Base-by-base conservation (phyloP, 2,113 vertebrate species). In the Athene noctua region DNA sequence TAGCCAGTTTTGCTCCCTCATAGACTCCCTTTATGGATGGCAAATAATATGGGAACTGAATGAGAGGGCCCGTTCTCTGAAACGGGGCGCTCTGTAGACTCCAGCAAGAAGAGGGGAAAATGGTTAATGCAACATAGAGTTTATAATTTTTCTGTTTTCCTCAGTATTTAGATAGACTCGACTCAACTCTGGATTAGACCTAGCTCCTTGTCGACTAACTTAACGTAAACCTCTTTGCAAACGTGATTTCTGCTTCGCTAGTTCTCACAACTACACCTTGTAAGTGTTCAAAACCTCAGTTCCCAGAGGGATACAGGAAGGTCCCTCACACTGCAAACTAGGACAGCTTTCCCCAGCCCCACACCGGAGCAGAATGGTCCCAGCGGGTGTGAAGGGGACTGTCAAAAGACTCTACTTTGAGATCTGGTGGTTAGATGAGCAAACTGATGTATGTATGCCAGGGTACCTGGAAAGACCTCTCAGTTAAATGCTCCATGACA, bases 371-470 rank as follows among this genome's bases (percentile, higher is more conserved):
- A 85, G 46, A 63, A 54, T 26, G 5, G 19, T 42, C 32, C 10
- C 20, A 21, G 21, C 22, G 20, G 25, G 3, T 1, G 0, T 38
- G 38, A 75, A 25, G 3, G 5, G 15, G 11, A 23, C 36, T 22
- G 18, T 49, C 42, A 87, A 42, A 93, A 38, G 14, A 86, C 20
- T 25, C 51, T 40, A 1, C 23, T 77, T 77, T 51, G 58, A 65
- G 21, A 61, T 68, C 23, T 42, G 13, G 5, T 38, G 12, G 4
- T 49, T 58, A n/a, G 54, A 26, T 40, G 52, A 75, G n/a, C 17
- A 83, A 77, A 46, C 7, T 49, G 46, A 46, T 0, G 0, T 36
- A 25, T 1, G 2, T 52, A 10, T 46, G 83, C 12, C 51, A 59
- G 34, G 17, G 27, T 38, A 70, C 30, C 40, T 67, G 34, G 63